Conservation (phyloP, 2,113 vertebrate genomes). For the Sturnus vulgaris region DNA sequence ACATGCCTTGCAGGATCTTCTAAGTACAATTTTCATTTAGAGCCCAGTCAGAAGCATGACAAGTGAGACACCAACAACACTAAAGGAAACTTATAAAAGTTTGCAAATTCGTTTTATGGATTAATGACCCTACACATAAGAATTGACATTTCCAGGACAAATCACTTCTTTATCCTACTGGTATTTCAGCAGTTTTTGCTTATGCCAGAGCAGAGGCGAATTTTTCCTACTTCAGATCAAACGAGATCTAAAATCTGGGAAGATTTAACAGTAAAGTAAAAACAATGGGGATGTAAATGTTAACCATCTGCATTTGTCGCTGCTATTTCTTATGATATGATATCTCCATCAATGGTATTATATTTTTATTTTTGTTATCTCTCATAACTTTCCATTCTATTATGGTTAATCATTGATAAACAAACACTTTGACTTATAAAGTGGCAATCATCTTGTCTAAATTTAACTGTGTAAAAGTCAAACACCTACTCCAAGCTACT, state of each 20-base stretch:
- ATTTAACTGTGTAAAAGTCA: conserved; percentile 67
- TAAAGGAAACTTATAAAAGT: conserved; percentile 35
- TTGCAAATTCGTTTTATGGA: conserved; percentile 19
- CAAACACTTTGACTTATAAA: conserved; percentile 67
- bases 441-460: conserved; percentile 60
- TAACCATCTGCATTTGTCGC: conserved; percentile 76
- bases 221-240: conserved; percentile 75
- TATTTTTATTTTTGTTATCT: conserved; percentile 55
- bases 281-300: conserved; percentile 69
- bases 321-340: conserved; percentile 58
- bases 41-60: neutral
- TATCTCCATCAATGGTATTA: conserved; percentile 53
- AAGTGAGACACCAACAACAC: neutral
- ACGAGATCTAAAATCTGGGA: conserved; percentile 73
- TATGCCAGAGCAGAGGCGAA: conserved; percentile 52
- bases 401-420: conserved; percentile 72
- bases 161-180: conserved; percentile 65
- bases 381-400: conserved; percentile 63
- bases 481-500: conserved; percentile 65
- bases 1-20: neutral
- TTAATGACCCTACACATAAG: conserved; percentile 64
- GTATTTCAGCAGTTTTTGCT: conserved; percentile 67
- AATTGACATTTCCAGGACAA: conserved; percentile 58
- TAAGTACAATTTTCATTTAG: neutral
- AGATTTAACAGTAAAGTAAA: conserved; percentile 76